phyloP scores from a whole-genome alignment of 1,140 invertebrate species.

The Drosophila oshimai region DNA sequence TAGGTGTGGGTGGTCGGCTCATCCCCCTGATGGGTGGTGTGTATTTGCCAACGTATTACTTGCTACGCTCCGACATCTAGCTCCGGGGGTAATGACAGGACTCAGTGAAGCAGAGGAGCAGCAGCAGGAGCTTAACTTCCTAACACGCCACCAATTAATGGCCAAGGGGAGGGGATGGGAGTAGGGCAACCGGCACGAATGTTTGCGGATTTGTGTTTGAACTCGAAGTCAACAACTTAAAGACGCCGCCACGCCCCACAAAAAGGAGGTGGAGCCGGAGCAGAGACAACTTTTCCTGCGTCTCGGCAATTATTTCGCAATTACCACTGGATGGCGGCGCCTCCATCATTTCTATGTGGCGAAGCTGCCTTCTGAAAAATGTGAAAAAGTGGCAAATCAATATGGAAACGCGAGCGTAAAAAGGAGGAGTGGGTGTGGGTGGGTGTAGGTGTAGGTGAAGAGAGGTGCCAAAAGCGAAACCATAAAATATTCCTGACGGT shows the following conservation, averaged over 20 bases:
- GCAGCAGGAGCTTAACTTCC: conserved; percentile 55
- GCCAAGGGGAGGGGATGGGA: not conserved
- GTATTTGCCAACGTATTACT: conserved; percentile 56
- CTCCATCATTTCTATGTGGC: conserved; percentile 8
- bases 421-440: no score
- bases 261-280: not conserved
- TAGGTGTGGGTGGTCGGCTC: not conserved
- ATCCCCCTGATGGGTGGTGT: not conserved
- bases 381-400: conserved; percentile 43
- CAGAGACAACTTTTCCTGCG: conserved; percentile 9
- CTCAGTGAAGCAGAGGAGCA: conserved; percentile 38
- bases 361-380: not conserved
- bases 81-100: conserved; percentile 50
- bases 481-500: conserved; percentile 62
- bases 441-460: not conserved
- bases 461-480: conserved; percentile 55
- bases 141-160: conserved; percentile 62
- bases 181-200: conserved; percentile 15
- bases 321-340: conserved; percentile 17
- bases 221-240: conserved; percentile 54
- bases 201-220: conserved; percentile 58
- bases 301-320: conserved; percentile 43
- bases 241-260: conserved; percentile 34
- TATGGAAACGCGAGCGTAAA: conserved; percentile 43
- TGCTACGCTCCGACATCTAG: conserved; percentile 45